Percentiles rank a stretch among this genome's conserved stretches.
phyloP scores from a whole-genome alignment of 1,140 invertebrate species.

The Brachionus rubens region DNA sequence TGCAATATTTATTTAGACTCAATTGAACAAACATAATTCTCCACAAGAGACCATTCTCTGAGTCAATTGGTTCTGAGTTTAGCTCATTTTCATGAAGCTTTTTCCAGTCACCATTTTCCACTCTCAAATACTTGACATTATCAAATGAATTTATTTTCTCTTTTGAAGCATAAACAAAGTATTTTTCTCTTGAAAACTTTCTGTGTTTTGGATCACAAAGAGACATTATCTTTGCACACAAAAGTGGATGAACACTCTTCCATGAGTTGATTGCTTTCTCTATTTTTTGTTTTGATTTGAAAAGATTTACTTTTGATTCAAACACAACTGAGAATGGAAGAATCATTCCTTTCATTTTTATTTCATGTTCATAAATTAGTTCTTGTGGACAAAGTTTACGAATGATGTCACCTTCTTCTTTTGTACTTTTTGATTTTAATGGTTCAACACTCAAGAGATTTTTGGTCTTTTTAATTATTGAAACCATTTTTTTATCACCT shows the following conservation, averaged over 20 bases:
- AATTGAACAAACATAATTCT: not conserved
- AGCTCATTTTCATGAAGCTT: not conserved
- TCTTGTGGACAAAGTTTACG: not conserved
- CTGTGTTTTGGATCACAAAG: not conserved
- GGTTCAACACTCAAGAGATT: too few species aligned
- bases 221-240: conserved; percentile 2
- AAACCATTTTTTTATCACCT: too few species aligned
- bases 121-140: not conserved
- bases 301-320: conserved; percentile 9
- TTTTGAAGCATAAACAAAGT: conserved; percentile 6
- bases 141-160: not conserved
- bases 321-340: not conserved
- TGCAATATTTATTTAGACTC: not conserved
- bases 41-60: not conserved
- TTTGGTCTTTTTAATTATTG: too few species aligned
- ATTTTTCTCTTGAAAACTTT: not conserved
- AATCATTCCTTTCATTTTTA: not conserved
- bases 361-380: not conserved
- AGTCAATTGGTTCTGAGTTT: not conserved
- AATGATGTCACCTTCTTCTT: not conserved
- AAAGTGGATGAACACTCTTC: conserved; percentile 18
- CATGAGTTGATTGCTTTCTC: not conserved
- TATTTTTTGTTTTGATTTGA: not conserved
- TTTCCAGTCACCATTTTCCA: not conserved
- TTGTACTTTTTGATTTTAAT: too few species aligned